These are phyloP conservation scores for Caenorhabditis tropicalis DNA, from an alignment of 1,140 invertebrate genomes.

Conservation along the genomic window DNA sequence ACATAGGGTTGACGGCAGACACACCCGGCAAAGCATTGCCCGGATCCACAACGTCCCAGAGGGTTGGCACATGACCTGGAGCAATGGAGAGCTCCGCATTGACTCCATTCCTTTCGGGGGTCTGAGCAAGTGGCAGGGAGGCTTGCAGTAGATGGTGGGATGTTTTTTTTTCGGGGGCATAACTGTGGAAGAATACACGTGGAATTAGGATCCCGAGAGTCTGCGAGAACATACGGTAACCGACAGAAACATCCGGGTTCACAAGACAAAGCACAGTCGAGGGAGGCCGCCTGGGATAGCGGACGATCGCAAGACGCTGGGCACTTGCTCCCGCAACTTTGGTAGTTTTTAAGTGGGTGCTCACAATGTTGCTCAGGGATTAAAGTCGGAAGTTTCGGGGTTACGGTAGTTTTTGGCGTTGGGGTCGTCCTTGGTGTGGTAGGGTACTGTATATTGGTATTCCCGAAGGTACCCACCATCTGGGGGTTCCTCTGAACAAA, in stretches of 20 bases:
- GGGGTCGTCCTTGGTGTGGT: neutral
- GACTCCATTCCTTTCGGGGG: constrained; percentile 52
- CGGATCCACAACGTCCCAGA: constrained; percentile 37
- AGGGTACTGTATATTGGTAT: neutral
- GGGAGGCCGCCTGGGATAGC: neutral
- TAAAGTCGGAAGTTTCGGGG: neutral
- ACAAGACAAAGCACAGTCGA: constrained; percentile 44
- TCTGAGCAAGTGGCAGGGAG: constrained; percentile 29
- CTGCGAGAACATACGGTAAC: constrained; percentile 43
- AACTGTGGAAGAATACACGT: constrained; percentile 48
- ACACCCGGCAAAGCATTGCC: constrained; percentile 47
- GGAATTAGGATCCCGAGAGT: constrained; percentile 40
- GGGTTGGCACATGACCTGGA: constrained; percentile 46
- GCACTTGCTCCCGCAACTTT: constrained; percentile 52
- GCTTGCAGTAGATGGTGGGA: constrained; percentile 30
- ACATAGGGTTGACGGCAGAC: constrained; percentile 48
- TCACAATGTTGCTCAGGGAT: constrained; percentile 44
- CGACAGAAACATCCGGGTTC: constrained; percentile 54
- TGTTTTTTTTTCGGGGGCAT: constrained; percentile 38
- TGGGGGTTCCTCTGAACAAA: neutral
- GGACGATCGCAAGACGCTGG: constrained; percentile 41
- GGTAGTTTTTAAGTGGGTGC: constrained; percentile 55
- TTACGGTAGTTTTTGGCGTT: neutral
- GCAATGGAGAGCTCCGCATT: constrained; percentile 50
- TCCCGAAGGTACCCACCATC: neutral